Evolutionary conservation across 2,113 vertebrate species (phyloP).

Genomic region (Rhinolophus ferrumequinum): DNA sequence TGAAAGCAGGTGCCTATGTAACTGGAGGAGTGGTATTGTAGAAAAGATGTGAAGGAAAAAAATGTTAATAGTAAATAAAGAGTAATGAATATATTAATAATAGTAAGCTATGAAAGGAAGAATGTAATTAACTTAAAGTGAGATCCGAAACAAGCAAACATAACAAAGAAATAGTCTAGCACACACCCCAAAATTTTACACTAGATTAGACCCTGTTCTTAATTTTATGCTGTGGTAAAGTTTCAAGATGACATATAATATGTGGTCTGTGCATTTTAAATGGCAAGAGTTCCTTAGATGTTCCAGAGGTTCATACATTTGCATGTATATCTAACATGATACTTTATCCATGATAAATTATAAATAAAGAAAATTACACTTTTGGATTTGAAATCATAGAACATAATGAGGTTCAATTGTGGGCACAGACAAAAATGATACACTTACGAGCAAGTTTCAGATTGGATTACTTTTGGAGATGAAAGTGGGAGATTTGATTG

Average conservation of each 20-base stretch:
- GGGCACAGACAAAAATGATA: neutral
- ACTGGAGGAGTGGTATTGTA: neutral
- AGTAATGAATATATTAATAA: neutral
- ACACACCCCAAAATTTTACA: neutral
- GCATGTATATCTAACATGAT: neutral
- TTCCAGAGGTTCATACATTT: neutral
- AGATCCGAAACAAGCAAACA: neutral
- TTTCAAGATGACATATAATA: neutral
- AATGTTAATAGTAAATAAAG: neutral
- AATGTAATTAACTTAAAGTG: neutral
- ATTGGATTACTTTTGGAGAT: neutral
- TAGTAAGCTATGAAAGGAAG: neutral
- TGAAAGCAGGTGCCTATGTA: neutral
- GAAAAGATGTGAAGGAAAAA: neutral
- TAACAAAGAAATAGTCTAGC: neutral
- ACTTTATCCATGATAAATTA: neutral
- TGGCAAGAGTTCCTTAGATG: neutral
- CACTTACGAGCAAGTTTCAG: neutral
- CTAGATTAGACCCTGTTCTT: neutral
- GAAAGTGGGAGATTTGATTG: neutral
- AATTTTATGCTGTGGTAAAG: neutral
- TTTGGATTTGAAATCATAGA: neutral
- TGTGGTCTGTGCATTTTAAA: neutral
- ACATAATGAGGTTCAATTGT: neutral
- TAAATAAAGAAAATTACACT: neutral